Conservation (phyloP, 1,140 invertebrate genomes). For the Asobara japonica region DNA sequence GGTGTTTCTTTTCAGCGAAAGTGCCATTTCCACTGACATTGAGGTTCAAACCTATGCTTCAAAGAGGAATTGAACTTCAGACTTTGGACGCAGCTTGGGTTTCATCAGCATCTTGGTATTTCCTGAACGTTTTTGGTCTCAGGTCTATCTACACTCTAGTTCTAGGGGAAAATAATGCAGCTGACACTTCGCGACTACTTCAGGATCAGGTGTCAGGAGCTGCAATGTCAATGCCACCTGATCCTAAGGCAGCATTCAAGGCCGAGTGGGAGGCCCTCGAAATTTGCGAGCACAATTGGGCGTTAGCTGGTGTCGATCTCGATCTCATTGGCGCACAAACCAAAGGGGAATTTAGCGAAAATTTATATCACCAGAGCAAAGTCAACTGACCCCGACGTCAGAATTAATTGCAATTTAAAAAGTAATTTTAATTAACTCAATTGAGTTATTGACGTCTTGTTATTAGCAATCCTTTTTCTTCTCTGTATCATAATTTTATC, state of each 20-base stretch:
- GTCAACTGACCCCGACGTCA: conserved; percentile 41
- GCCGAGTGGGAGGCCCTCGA: conserved; percentile 99
- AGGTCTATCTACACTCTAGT: conserved; percentile 98
- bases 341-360: conserved; percentile 52
- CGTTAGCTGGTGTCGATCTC: conserved; percentile 81
- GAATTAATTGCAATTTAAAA: not conserved
- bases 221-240: conserved; percentile 95
- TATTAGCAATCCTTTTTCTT: not conserved
- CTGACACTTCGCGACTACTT: conserved; percentile 95
- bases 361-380: conserved; percentile 59
- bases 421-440: not conserved
- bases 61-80: conserved; percentile 94
- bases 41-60: conserved; percentile 99
- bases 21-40: conserved; percentile 98
- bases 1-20: conserved; percentile 83
- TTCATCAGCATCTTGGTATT: conserved; percentile 99
- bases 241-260: conserved; percentile 98
- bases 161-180: conserved; percentile 98
- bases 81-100: conserved; percentile 99
- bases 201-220: conserved; percentile 98
- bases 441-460: not conserved
- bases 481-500: not conserved
- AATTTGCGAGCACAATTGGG: conserved; percentile 94
- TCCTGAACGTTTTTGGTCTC: conserved; percentile 98
- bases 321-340: conserved; percentile 65